phyloP scores from a whole-genome alignment of 2,797 vertebrate species.

The Ambastaia sidthimunki region DNA sequence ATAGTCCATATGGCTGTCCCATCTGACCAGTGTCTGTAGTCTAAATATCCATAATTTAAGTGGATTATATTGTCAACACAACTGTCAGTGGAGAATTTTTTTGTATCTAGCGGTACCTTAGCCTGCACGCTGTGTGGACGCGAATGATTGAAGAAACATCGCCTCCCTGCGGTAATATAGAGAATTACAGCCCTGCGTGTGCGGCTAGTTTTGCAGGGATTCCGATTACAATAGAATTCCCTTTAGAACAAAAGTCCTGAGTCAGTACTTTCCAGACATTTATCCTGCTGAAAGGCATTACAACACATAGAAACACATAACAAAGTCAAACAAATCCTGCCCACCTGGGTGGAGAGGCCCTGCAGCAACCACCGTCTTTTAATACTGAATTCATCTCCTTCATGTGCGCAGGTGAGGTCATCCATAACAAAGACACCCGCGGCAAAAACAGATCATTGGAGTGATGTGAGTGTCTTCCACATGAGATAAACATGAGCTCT shows the following conservation, averaged over 20 bases:
- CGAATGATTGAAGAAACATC: slow-evolving; percentile 45
- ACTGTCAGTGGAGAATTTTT: slow-evolving; percentile 48
- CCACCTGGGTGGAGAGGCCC: slow-evolving; percentile 15
- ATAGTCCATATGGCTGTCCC: slow-evolving; percentile 48
- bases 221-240: not conserved
- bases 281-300: slow-evolving; percentile 16
- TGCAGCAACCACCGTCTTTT: slow-evolving; percentile 28
- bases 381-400: slow-evolving; percentile 49
- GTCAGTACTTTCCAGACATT: slow-evolving; percentile 32
- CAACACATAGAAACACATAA: slow-evolving; percentile 52
- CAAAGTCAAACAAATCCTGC: slow-evolving; percentile 48
- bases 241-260: slow-evolving; percentile 15
- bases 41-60: slow-evolving; percentile 59
- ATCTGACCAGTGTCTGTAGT: slow-evolving; percentile 52
- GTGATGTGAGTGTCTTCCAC: slow-evolving; percentile 8
- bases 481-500: slow-evolving; percentile 39
- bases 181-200: not conserved
- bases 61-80: slow-evolving; percentile 62
- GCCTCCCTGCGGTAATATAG: slow-evolving; percentile 51
- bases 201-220: not conserved
- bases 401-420: slow-evolving; percentile 25
- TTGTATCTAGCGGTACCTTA: slow-evolving; percentile 6
- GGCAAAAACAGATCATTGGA: slow-evolving; percentile 31
- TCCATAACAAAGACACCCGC: slow-evolving; percentile 41
- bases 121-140: not conserved